phyloP scores from a whole-genome alignment of 2,888 invertebrate genomes.

The Thumatha senex region DNA sequence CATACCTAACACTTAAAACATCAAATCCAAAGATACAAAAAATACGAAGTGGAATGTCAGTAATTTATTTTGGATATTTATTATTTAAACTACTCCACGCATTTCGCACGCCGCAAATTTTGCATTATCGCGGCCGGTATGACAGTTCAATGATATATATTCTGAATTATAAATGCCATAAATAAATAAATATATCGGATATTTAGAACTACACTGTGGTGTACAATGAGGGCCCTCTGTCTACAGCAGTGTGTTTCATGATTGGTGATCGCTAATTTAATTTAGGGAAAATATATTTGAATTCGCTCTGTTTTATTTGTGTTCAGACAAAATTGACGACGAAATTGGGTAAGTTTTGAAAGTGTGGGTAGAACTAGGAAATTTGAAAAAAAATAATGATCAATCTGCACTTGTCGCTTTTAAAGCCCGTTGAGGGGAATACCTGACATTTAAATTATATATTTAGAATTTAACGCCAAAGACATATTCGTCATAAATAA shows the following conservation, averaged over 20 bases:
- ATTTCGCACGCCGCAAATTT: slow-evolving; percentile 62
- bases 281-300: slow-evolving; percentile 27
- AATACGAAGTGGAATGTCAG: too few relatives aligned
- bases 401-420: too few relatives aligned
- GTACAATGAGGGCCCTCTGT: slow-evolving; percentile 57
- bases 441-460: too few relatives aligned
- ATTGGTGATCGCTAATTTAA: slow-evolving; percentile 23
- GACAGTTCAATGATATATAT: slow-evolving; percentile 80
- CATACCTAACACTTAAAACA: too few relatives aligned
- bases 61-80: neutral
- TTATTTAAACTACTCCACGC: slow-evolving; percentile 44
- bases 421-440: too few relatives aligned
- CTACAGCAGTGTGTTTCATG: slow-evolving; percentile 44
- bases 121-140: slow-evolving; percentile 80
- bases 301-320: neutral
- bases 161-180: slow-evolving; percentile 82
- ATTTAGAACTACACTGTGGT: slow-evolving; percentile 80
- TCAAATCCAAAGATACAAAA: too few relatives aligned
- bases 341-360: too few relatives aligned
- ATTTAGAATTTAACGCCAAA: too few relatives aligned
- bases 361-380: neutral
- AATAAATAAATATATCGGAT: slow-evolving; percentile 79
- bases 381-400: too few relatives aligned
- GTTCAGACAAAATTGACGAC: neutral
- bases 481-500: too few relatives aligned